Evolutionary conservation across 1,140 invertebrate genomes (phyloP).

Genomic region (Neelides sp.): DNA sequence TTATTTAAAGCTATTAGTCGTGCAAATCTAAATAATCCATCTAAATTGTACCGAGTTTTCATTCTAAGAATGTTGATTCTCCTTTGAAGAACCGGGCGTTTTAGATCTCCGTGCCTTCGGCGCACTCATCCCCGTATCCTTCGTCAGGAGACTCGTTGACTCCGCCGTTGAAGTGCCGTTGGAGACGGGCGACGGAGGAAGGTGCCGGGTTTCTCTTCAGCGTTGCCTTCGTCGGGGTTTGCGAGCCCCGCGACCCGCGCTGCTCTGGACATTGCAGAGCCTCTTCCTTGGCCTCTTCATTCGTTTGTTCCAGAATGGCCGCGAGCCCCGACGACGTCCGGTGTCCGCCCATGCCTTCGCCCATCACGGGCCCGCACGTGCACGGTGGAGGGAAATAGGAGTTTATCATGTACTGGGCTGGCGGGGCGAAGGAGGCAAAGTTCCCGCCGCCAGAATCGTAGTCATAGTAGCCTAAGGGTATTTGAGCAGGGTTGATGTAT

Average conservation of each 20-base stretch:
- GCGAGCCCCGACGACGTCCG: slow-evolving; percentile 31
- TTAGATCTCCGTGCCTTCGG: slow-evolving; percentile 40
- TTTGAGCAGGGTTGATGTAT: slow-evolving; percentile 26
- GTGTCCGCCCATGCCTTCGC: neutral
- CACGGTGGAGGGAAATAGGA: neutral
- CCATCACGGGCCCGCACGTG: slow-evolving; percentile 6
- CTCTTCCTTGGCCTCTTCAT: neutral
- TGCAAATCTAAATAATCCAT: too few species aligned
- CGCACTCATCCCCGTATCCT: slow-evolving; percentile 64
- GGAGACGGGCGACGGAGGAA: slow-evolving; percentile 11
- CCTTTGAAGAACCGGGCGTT: too few species aligned
- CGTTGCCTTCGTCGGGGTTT: neutral
- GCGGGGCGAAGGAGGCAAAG: neutral
- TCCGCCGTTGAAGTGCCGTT: slow-evolving; percentile 24
- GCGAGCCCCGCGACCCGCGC: neutral
- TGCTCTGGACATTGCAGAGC: neutral
- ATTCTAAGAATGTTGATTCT: too few species aligned
- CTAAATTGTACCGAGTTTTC: too few species aligned
- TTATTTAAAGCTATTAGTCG: too few species aligned
- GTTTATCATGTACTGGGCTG: neutral
- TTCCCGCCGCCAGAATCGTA: neutral
- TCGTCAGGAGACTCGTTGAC: slow-evolving; percentile 64
- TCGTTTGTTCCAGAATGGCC: slow-evolving; percentile 25
- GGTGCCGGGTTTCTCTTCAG: slow-evolving; percentile 8
- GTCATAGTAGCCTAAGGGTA: too few species aligned